Percentiles rank a stretch among this genome's conserved stretches.
These are phyloP conservation scores for Myotis lucifugus DNA, from an alignment of 2,113 vertebrate species.

Conservation along the genomic window DNA sequence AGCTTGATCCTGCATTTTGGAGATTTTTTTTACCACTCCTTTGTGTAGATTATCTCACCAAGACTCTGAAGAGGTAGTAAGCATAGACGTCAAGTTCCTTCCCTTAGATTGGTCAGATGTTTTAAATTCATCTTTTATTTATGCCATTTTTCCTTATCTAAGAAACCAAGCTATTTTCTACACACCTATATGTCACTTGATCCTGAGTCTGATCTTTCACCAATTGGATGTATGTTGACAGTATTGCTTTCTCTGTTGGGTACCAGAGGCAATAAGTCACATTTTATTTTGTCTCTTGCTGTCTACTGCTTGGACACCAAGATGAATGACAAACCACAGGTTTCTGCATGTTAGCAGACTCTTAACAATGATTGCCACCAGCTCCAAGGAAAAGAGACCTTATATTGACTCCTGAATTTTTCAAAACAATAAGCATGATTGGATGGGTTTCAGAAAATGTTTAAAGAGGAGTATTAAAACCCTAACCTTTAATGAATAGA, in stretches of 20 bases:
- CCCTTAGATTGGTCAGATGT: accelerated
- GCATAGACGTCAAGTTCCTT: background rate
- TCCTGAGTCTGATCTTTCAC: background rate
- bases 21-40: conserved; percentile 14
- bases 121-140: background rate
- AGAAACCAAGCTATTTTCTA: conserved; percentile 5
- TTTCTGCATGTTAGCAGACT: background rate
- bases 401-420: background rate
- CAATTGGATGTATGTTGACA: accelerated
- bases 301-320: background rate
- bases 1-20: background rate
- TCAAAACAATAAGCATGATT: background rate
- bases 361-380: background rate
- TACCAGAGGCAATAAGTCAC: accelerated
- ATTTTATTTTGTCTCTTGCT: background rate
- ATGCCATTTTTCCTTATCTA: background rate
- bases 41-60: conserved; percentile 32
- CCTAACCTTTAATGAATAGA: background rate
- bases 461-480: background rate
- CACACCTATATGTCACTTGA: background rate
- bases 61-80: background rate
- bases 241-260: background rate
- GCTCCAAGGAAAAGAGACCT: background rate
- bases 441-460: background rate
- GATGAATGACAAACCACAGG: background rate